These are phyloP conservation scores for Epirrhoe alternata DNA, from an alignment of 2,888 invertebrate genomes.

Conservation along the genomic window DNA sequence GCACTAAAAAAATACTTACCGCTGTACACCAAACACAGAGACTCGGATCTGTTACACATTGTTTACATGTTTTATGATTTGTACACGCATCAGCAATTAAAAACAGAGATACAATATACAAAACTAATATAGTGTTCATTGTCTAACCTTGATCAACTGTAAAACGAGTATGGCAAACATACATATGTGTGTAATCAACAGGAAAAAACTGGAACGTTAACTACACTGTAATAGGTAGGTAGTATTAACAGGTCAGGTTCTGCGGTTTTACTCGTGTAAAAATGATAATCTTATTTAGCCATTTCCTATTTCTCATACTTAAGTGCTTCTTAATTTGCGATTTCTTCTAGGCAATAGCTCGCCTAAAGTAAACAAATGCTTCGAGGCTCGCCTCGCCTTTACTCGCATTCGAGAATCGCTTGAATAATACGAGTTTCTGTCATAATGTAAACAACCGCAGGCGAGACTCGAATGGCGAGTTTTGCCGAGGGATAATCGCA, in stretches of 20 bases:
- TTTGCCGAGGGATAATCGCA: no score
- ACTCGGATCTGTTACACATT: conserved; percentile 61
- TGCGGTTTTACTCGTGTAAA: neutral
- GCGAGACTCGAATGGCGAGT: no score
- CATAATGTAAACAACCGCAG: no score
- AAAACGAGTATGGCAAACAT: conserved; percentile 22
- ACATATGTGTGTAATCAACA: neutral
- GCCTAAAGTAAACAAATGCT: no score
- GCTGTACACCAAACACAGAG: conserved; percentile 68
- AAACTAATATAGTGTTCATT: conserved; percentile 12
- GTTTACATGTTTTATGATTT: conserved; percentile 55
- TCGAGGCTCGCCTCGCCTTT: no score
- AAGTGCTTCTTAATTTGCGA: no score
- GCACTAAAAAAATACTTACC: conserved; percentile 57
- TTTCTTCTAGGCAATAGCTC: no score
- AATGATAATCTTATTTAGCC: no score
- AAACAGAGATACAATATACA: conserved; percentile 19
- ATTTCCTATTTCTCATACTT: no score
- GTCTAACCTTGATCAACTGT: neutral
- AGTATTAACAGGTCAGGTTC: neutral
- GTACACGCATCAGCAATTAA: conserved; percentile 49
- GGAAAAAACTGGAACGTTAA: conserved; percentile 10
- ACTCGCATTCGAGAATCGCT: no score
- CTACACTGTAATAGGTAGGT: neutral
- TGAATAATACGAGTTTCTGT: no score